These are phyloP conservation scores for Apantesis nais DNA, from an alignment of 2,888 invertebrate genomes.

Conservation along the genomic window DNA sequence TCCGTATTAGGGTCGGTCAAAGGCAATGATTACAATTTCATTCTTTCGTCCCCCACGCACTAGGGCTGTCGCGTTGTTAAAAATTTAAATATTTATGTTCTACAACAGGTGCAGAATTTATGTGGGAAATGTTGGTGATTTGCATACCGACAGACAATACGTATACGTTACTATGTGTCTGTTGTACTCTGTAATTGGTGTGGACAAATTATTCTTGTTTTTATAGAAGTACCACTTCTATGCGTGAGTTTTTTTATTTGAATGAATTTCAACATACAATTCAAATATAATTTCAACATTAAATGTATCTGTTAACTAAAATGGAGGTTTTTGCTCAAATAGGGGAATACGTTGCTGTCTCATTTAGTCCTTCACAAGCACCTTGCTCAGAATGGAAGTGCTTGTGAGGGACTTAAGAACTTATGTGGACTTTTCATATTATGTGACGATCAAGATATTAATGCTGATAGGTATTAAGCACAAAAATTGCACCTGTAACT, in stretches of 20 bases:
- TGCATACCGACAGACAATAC: constrained; percentile 53
- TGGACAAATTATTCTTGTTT: constrained; percentile 15
- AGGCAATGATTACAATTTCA: constrained; percentile 22
- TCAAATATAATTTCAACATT: no score
- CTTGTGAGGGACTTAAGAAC: no score
- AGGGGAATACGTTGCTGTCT: no score
- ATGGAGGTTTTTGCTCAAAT: no score
- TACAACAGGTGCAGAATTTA: constrained; percentile 73
- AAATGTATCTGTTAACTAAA: no score
- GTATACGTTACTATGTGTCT: constrained; percentile 8
- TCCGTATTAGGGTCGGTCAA: constrained; percentile 4
- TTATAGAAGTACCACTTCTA: neutral
- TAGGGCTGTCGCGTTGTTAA: constrained; percentile 50
- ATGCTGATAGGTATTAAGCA: no score
- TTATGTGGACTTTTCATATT: no score
- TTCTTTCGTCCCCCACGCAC: constrained; percentile 1
- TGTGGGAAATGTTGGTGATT: constrained; percentile 71
- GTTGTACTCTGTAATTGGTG: constrained; percentile 11
- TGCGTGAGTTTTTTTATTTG: neutral
- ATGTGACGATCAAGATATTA: no score
- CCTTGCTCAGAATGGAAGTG: no score
- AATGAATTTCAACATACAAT: no score
- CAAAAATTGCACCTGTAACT: no score
- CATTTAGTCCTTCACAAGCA: no score
- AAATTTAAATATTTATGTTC: constrained; percentile 33